Evolutionary conservation across 2,888 invertebrate genomes (phyloP).

Genomic region (Tryphoninae sp.): DNA sequence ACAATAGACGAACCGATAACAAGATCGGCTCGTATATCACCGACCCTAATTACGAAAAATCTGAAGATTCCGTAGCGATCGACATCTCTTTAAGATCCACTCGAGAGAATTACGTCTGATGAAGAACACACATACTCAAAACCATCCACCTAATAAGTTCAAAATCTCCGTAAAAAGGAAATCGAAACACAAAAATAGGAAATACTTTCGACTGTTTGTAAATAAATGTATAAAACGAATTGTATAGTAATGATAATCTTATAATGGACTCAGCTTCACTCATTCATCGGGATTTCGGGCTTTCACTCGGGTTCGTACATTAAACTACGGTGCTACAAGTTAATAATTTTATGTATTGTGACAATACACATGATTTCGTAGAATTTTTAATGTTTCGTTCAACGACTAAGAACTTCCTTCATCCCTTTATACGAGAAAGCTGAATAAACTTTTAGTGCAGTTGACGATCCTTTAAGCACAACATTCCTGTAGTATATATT

Average conservation of each 20-base stretch:
- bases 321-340: conserved; percentile 40
- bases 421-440: not conserved
- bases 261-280: conserved; percentile 38
- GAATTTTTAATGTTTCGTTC: conserved; percentile 24
- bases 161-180: conserved; percentile 46
- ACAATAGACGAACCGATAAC: conserved; percentile 30
- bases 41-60: conserved; percentile 55
- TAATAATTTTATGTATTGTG: conserved; percentile 56
- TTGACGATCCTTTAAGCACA: too few species aligned
- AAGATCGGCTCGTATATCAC: conserved; percentile 40
- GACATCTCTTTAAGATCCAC: conserved; percentile 19
- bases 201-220: conserved; percentile 55
- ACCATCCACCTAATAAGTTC: conserved; percentile 53
- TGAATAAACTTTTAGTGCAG: not conserved
- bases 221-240: conserved; percentile 57
- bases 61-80: conserved; percentile 59
- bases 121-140: conserved; percentile 49
- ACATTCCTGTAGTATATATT: too few species aligned
- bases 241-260: conserved; percentile 54
- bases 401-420: not conserved
- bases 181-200: not conserved
- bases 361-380: conserved; percentile 57
- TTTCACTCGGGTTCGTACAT: conserved; percentile 43
- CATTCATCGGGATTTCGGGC: conserved; percentile 52
- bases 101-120: conserved; percentile 42